Conservation (phyloP, 2,888 invertebrate species). For the Heteropelma amictum region DNA sequence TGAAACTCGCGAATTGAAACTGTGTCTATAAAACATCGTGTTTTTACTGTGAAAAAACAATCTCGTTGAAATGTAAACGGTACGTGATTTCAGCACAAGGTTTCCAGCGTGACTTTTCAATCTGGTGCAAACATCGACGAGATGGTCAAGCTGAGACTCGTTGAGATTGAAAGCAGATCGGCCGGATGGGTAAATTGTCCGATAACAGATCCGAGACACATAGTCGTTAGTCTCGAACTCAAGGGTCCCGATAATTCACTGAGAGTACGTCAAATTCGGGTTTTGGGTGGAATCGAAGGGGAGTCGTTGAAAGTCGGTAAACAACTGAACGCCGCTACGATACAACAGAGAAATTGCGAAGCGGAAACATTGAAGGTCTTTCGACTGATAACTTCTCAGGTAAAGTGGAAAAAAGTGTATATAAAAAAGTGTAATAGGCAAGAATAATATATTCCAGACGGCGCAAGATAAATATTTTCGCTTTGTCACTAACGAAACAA, state of each 20-base stretch:
- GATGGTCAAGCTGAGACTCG: constrained; percentile 86
- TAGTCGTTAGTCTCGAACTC: constrained; percentile 88
- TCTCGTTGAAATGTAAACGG: no score
- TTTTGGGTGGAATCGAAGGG: constrained; percentile 83
- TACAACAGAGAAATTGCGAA: constrained; percentile 93
- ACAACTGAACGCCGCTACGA: constrained; percentile 80
- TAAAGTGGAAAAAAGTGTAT: no score
- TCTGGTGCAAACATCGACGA: constrained; percentile 91
- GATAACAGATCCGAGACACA: constrained; percentile 81
- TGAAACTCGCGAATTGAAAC: no score
- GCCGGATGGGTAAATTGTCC: constrained; percentile 96
- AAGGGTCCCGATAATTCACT: constrained; percentile 95
- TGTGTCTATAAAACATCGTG: no score
- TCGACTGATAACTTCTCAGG: constrained; percentile 93
- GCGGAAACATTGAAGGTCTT: constrained; percentile 95
- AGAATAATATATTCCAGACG: no score
- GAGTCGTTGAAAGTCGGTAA: constrained; percentile 79
- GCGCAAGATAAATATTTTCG: no score
- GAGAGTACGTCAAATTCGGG: constrained; percentile 89
- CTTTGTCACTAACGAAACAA: not conserved
- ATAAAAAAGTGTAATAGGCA: no score
- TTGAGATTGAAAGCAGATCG: constrained; percentile 91
- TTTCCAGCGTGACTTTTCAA: constrained; percentile 90
- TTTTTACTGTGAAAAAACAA: no score
- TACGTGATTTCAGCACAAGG: constrained; percentile 88